Base-by-base conservation (phyloP, 2,797 vertebrate genomes). In the Gymnopithys bicolor region DNA sequence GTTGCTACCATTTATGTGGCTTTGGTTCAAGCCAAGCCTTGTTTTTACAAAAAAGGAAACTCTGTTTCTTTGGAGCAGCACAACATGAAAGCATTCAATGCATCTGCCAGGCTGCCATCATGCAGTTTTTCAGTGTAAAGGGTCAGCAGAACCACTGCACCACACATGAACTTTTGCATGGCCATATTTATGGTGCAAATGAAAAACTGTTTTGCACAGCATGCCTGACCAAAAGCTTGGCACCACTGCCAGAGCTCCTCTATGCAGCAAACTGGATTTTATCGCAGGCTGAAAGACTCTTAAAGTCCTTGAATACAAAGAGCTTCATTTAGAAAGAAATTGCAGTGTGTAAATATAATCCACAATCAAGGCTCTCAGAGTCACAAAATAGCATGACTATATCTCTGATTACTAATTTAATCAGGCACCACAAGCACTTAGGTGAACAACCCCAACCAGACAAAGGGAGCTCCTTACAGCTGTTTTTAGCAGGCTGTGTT, bases 361-460 rank as follows among this genome's bases (percentile, higher is more conserved):
- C 97, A 98, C 97, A 98, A 97, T 97, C 97, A 98, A 98, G 96
- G 87, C 95, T 97, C 97, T 97, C 94, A 96, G 96, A 97, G 97
- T 97, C 97, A 96, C 90, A 96, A 97, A 96, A 96, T 48, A 95
- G 97, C 97, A 96, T 89, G 96, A 97, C 96, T 96, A 89, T 93
- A 95, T 97, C 87, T 95, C 95, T 98, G 98, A 97, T 97, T 96
- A 91, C 93, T 97, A 97, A 98, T 97, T 97, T 96, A 98, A 97
- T 97, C 97, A 97, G 95, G 85, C 91, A 97, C 89, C 77, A 89
- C 92, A 96, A 98, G 96, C 90, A 94, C 92, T 96, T 96, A 89
- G 93, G 69, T 93, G 90, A 97, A 97, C 94, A 96, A 96, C 88
- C 96, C 89, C 93, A 94, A 79, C 63, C 89, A 96, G 81, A 94